These are phyloP conservation scores for Onychostruthus taczanowskii DNA, from an alignment of 2,113 vertebrate genomes.

Conservation along the genomic window DNA sequence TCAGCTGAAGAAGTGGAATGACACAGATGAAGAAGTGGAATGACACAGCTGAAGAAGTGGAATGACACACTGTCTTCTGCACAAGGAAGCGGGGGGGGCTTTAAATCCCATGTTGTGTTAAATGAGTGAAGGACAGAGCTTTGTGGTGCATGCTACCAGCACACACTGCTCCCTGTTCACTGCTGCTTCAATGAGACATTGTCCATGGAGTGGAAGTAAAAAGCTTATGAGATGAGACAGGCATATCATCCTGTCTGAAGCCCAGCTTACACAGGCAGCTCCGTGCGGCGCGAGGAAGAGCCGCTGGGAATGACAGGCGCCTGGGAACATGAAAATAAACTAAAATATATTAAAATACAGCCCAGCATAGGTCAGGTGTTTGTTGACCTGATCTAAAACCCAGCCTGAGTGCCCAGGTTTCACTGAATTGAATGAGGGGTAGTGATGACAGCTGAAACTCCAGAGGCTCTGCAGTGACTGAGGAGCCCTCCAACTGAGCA, in stretches of 20 bases:
- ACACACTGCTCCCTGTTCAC: background rate
- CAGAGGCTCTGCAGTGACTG: background rate
- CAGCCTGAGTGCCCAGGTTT: background rate
- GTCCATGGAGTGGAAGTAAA: constrained; percentile 4
- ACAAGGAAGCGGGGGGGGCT: background rate
- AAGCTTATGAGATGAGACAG: constrained; percentile 56
- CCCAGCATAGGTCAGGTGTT: background rate
- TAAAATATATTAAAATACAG: background rate
- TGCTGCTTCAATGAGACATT: background rate
- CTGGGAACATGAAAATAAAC: background rate
- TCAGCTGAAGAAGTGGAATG: background rate
- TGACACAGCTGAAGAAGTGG: background rate
- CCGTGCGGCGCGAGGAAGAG: background rate
- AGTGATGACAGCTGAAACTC: background rate
- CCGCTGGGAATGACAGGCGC: background rate
- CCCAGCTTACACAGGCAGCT: constrained; percentile 5
- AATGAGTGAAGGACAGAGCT: background rate
- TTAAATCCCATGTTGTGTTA: background rate
- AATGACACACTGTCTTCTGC: background rate
- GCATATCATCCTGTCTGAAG: constrained; percentile 40
- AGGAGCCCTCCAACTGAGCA: background rate
- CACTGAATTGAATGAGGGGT: background rate
- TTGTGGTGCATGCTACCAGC: background rate
- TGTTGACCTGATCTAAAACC: background rate
- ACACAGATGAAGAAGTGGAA: background rate